These are phyloP conservation scores for Myzus persicae DNA, from an alignment of 1,140 invertebrate genomes.

Conservation along the genomic window DNA sequence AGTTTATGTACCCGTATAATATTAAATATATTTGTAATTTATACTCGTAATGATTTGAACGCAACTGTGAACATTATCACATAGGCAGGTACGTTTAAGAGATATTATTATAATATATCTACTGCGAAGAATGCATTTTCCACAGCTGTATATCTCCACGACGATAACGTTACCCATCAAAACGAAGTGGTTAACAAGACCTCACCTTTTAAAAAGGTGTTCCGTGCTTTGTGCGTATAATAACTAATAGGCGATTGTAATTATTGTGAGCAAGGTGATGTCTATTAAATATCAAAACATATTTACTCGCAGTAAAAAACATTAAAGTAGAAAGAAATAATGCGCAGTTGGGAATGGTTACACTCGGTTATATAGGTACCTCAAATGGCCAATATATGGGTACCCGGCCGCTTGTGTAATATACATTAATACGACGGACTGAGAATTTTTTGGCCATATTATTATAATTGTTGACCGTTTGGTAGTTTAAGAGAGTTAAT, in stretches of 20 bases:
- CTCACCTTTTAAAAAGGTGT: neutral
- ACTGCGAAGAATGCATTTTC: neutral
- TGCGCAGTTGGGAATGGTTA: neutral
- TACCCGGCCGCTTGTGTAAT: neutral
- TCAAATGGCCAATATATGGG: neutral
- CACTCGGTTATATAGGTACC: too few species aligned
- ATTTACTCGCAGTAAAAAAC: constrained; percentile 4
- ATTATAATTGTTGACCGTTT: neutral
- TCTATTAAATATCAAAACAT: constrained; percentile 7
- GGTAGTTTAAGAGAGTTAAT: neutral
- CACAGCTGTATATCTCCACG: neutral
- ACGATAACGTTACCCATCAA: neutral
- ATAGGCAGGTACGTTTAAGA: neutral
- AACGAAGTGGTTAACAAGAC: neutral
- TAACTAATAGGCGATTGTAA: neutral
- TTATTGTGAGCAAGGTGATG: neutral
- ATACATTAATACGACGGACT: neutral
- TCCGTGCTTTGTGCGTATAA: constrained; percentile 12
- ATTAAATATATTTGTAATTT: neutral
- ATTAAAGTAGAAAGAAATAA: constrained; percentile 18
- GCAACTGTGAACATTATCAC: neutral
- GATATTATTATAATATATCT: neutral
- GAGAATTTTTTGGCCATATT: neutral
- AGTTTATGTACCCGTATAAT: neutral
- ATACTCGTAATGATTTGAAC: neutral